A percentile compares a stretch with the other conserved stretches of the same genome.
Evolutionary conservation across 2,113 vertebrate genomes (phyloP).

Genomic region (Albula glossodonta): DNA sequence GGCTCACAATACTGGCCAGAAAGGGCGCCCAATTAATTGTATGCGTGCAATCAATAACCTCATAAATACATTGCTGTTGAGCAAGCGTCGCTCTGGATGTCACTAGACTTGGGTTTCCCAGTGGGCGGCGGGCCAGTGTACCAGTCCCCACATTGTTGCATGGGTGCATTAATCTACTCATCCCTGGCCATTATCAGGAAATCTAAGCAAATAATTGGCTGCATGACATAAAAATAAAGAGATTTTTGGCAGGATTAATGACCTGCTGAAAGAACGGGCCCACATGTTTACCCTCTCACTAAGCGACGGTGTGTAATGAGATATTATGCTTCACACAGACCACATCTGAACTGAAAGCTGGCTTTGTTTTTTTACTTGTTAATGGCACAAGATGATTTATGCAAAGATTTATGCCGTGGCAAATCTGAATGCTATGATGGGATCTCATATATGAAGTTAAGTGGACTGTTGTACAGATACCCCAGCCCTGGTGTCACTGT

Average conservation of each 20-base stretch:
- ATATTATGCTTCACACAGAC: background rate
- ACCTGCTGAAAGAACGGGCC: background rate
- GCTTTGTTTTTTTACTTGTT: background rate
- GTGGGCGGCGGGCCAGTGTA: background rate
- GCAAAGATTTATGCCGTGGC: background rate
- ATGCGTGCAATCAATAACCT: background rate
- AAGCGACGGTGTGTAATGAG: background rate
- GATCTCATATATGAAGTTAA: background rate
- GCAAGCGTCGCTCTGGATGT: background rate
- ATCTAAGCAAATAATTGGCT: conserved; percentile 1
- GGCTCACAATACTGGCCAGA: background rate
- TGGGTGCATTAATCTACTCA: background rate
- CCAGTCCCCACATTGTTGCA: background rate
- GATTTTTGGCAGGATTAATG: background rate
- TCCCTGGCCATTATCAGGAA: background rate
- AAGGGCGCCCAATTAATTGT: background rate
- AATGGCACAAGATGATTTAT: background rate
- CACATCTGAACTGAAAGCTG: background rate
- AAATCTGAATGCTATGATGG: background rate
- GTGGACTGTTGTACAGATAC: background rate
- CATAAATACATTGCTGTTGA: background rate
- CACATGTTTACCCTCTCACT: background rate
- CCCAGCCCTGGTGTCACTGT: background rate
- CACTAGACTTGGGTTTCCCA: background rate
- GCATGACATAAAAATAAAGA: background rate